Base-by-base conservation (phyloP, 2,888 invertebrate species). In the Lasioglossum figueresi region DNA sequence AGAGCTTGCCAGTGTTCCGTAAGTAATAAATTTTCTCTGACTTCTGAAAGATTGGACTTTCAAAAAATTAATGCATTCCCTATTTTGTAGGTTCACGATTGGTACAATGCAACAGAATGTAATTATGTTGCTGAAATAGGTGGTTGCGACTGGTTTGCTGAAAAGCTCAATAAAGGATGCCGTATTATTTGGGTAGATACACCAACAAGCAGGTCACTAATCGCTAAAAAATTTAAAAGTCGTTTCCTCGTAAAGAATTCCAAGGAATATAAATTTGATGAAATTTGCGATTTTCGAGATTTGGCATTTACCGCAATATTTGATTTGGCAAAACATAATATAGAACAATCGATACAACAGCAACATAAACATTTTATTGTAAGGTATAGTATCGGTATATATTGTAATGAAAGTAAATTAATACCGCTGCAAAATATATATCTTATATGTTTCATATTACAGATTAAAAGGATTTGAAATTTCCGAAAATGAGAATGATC, bases 111-210 rank as follows among this genome's bases (percentile, higher is more conserved):
- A 12, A 85, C 84, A 14, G 91, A 91, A 76, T 93, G 92, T 92
- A 91, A 93, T 78, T 83, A 91, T 14, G 92, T 94, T 23, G 92
- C 93, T 10, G 85, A 86, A 37, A 71, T 93, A 40, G 93, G 93
- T 76, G 90, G 91, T 19, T 88, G 88, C 45, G 89, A 91, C 16
- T 94, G 94, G 94, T 92, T 93, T 19, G 83, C 83, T 6, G 84
- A 91, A 84, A 90, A 92, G 79, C 88, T 93, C 37, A 85, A 80
- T 77, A 89, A 86, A 19, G 90, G 89, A 43, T 90, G 88, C 81
- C 90, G 91, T 6, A 86, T 92, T 19, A 43, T 94, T 73, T 94
- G 94, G 94, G 81, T 94, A 19, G 94, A 94, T 77, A 93, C 91
- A 0, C 89, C 90, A 37, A 80, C 82, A 68, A 91, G 89, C 4